Evolutionary conservation across 2,797 vertebrate genomes (phyloP).

Genomic region (Dipus sagitta): DNA sequence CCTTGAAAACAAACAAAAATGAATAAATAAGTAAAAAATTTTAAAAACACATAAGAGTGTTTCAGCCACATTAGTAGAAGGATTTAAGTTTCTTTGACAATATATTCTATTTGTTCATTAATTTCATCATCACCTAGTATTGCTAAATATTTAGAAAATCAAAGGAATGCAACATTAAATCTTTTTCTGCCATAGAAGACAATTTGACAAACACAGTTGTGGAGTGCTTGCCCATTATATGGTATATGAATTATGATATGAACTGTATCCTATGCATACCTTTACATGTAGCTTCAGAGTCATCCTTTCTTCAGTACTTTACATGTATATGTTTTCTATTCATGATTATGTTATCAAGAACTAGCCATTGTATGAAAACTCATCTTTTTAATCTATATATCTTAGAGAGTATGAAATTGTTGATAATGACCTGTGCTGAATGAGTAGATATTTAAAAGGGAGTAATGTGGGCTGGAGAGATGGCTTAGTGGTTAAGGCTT

Average conservation of each 20-base stretch:
- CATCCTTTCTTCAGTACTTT: background rate
- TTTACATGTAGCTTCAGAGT: background rate
- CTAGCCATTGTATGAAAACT: background rate
- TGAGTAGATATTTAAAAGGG: background rate
- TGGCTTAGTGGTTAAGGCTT: too few relatives aligned
- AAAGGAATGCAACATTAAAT: background rate
- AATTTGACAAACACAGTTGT: background rate
- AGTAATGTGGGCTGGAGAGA: too few relatives aligned
- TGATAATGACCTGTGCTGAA: background rate
- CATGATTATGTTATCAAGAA: background rate
- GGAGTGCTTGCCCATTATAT: background rate
- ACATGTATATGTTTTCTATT: background rate
- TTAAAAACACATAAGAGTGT: too few relatives aligned
- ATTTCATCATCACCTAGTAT: background rate
- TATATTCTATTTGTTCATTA: conserved; percentile 22
- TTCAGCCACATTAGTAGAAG: background rate
- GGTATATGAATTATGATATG: background rate
- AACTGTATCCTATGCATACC: background rate
- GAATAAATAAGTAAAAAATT: too few relatives aligned
- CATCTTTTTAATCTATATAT: background rate
- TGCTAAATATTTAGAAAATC: background rate
- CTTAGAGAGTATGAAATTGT: background rate
- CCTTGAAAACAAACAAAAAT: too few relatives aligned
- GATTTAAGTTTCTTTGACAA: background rate
- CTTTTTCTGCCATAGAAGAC: background rate